Percentiles rank a stretch among this genome's conserved stretches.
These are phyloP conservation scores for Auanema freiburgensis DNA, from an alignment of 2,888 invertebrate genomes.

Conservation along the genomic window DNA sequence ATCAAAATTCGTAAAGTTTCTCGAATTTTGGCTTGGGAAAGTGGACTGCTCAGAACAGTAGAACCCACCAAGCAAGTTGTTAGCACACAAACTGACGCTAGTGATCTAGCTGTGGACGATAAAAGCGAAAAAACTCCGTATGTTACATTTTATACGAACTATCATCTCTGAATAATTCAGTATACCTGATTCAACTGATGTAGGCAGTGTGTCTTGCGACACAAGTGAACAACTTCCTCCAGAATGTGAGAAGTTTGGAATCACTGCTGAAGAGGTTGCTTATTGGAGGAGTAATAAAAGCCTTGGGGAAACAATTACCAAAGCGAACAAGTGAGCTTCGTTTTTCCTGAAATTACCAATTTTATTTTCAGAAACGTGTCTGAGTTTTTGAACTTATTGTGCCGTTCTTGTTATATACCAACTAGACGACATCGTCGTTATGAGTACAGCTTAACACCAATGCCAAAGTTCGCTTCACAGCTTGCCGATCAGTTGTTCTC, in stretches of 20 bases:
- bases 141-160: no score
- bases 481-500: slow-evolving; percentile 33
- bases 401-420: slow-evolving; percentile 18
- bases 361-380: slow-evolving; percentile 16
- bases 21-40: slow-evolving; percentile 37
- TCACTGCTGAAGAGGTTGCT: slow-evolving; percentile 28
- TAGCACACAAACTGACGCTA: slow-evolving; percentile 32
- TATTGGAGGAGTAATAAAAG: slow-evolving; percentile 37
- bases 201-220: no score
- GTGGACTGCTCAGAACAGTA: slow-evolving; percentile 22
- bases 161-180: no score
- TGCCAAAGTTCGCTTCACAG: slow-evolving; percentile 1
- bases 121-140: no score
- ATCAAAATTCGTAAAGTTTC: slow-evolving; percentile 26
- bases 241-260: slow-evolving; percentile 21
- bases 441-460: slow-evolving; percentile 7
- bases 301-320: slow-evolving; percentile 23
- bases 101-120: no score
- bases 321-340: slow-evolving; percentile 17
- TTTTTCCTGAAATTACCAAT: not conserved
- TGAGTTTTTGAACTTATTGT: slow-evolving; percentile 32
- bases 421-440: slow-evolving; percentile 20
- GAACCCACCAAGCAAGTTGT: slow-evolving; percentile 27
- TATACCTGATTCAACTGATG: no score
- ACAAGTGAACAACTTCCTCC: no score